Evolutionary conservation across 2,888 invertebrate species (phyloP), one percentile per base, ranked within the genome.

Genomic region (Tipula vernalis): DNA sequence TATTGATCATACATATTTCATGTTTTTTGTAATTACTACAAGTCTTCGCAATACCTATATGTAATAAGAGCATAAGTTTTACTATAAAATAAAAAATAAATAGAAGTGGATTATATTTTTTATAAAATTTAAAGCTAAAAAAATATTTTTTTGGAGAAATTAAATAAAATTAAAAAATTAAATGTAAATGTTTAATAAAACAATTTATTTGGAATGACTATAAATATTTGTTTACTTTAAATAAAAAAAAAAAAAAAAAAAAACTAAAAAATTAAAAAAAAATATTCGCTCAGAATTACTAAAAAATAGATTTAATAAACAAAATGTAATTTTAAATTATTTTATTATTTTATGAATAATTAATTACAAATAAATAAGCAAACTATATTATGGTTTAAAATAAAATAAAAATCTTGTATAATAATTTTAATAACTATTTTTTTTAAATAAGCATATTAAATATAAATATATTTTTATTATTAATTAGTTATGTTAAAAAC

Each of bases 401-500:
- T 71, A 71, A 71, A 71, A 71, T 71, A 28, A 71, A 71, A 71
- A 71, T 71, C 71, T 71, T 71, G 71, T 71, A 71, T 71, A 28
- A 71, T 71, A 71, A 71, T 71, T 71, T 71, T 71, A 71, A 71
- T 71, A 71, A 51, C 15, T 6, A 28, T 71, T 71, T 71, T 71
- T 71, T 71, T 71, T 71, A 28, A 71, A 71, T 71, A 71, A 71
- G 71, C 71, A 71, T 71, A 71, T 71, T 57, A 71, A 71, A 13
- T 71, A 71, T 71, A 71, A 71, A 71, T 71, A 71, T 71, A 71
- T 71, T 71, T 71, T 71, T 71, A 71, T 71, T 71, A 71, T 71
- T 71, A 28, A 71, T 28, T 71, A 71, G 28, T 71, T 71, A 71
- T 71, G 71, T 71, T 71, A 71, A 71, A 71, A 71, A 71, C 71